phyloP scores from a whole-genome alignment of 2,113 vertebrate genomes.

The Clinocottus analis region DNA sequence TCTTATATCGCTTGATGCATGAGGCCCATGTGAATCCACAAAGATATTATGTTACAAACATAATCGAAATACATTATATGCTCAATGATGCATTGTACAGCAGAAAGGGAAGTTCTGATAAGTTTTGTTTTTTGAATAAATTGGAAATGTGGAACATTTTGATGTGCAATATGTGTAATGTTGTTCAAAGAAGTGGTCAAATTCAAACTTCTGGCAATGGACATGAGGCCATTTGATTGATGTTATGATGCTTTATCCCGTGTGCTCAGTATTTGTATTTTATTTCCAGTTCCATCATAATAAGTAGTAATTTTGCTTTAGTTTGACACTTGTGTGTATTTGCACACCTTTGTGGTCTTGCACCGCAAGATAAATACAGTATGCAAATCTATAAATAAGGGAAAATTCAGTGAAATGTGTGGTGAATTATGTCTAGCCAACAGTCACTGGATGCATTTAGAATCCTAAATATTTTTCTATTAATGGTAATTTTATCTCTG shows the following conservation, averaged over 20 bases:
- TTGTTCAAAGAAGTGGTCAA: background rate
- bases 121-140: too few relatives aligned
- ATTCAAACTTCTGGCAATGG: background rate
- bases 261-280: conserved; percentile 13
- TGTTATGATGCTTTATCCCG: background rate
- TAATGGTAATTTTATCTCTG: conserved; percentile 65
- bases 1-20: too few relatives aligned
- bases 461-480: conserved; percentile 53
- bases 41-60: too few relatives aligned
- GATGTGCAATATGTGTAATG: background rate
- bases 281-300: background rate
- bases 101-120: too few relatives aligned
- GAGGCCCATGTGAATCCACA: too few relatives aligned
- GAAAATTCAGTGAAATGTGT: conserved; percentile 14
- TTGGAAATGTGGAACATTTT: background rate
- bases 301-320: background rate
- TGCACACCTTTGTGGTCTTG: conserved; percentile 19
- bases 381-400: conserved; percentile 32
- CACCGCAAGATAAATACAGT: conserved; percentile 2
- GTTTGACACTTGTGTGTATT: background rate
- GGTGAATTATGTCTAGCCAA: conserved; percentile 10
- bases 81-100: too few relatives aligned
- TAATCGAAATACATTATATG: too few relatives aligned
- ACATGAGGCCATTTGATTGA: background rate
- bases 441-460: conserved; percentile 38